Evolutionary conservation across 2,888 invertebrate genomes (phyloP), one percentile per base, ranked within the genome.

Genomic region (Heteromurus nitidus): DNA sequence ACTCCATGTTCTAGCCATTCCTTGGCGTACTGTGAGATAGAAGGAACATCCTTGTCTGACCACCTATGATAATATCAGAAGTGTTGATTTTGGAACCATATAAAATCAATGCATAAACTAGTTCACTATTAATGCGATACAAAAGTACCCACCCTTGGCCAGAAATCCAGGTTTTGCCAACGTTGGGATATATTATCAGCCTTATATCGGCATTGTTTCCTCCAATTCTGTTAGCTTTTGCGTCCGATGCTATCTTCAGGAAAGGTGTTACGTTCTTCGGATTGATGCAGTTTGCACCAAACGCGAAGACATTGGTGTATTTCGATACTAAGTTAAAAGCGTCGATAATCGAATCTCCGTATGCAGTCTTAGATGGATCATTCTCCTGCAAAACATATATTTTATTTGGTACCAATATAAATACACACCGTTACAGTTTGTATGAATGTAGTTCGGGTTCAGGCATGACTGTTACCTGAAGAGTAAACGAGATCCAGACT

Each of bases 121-220:
- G n/a, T n/a, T n/a, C n/a, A n/a, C n/a, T n/a, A n/a, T n/a, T n/a
- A n/a, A n/a, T n/a, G n/a, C n/a, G n/a, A n/a, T n/a, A n/a, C n/a
- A n/a, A n/a, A n/a, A n/a, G n/a, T n/a, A n/a, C n/a, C n/a, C n/a
- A 84, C 85, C 89, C 89, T 60, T 85, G 75, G 7, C 88, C 91
- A 88, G 92, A 91, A 73, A 93, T 92, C 91, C 94, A 96, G 88
- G 91, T 92, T 89, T 95, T 95, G 69, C 97, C 97, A 88, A 96
- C 96, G 89, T 98, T 98, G 2, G 98, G 97, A 90, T 98, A 98
- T 28, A 95, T 95, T 77, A 98, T 93, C 74, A 97, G 90, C 1
- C 95, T 95, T 28, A 79, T 60, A 26, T 26, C 31, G 20, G 31
- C 16, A 26, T 44, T 60, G n/a, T 42, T 55, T 24, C 50, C 1